These are phyloP conservation scores for Glyptemys insculpta DNA, from an alignment of 2,797 vertebrate species.

Conservation along the genomic window DNA sequence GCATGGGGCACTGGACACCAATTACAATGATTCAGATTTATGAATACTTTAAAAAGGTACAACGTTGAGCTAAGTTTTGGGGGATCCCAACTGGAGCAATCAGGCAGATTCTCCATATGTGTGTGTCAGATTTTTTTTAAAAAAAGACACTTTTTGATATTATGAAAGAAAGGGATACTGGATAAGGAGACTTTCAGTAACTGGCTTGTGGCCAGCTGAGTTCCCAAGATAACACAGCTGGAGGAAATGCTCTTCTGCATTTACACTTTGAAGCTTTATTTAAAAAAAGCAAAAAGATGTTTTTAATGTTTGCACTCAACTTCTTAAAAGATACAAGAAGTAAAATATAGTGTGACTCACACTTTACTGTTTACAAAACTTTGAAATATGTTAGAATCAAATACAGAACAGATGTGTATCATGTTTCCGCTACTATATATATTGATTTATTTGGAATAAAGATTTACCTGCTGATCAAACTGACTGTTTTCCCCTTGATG, in stretches of 20 bases:
- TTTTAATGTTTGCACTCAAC: slow-evolving; percentile 63
- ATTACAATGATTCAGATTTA: background rate
- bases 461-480: slow-evolving; percentile 35
- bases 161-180: background rate
- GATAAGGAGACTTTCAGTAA: background rate
- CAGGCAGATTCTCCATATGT: background rate
- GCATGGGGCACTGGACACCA: background rate
- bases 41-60: background rate
- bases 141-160: background rate
- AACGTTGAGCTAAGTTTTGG: background rate
- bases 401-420: slow-evolving; percentile 33
- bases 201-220: background rate
- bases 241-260: slow-evolving; percentile 12
- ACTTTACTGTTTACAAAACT: slow-evolving; percentile 71
- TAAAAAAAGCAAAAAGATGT: slow-evolving; percentile 28
- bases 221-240: background rate
- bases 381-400: slow-evolving; percentile 58
- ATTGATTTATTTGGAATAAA: slow-evolving; percentile 71
- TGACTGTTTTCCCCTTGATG: background rate
- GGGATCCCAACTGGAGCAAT: background rate
- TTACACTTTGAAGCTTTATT: slow-evolving; percentile 29
- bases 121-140: background rate
- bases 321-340: slow-evolving; percentile 54
- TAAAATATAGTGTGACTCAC: slow-evolving; percentile 46
- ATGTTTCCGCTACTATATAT: slow-evolving; percentile 41